Evolutionary conservation across 64 coral and sea anemone genomes (phyloP).

Genomic region (Montipora efflorescens): DNA sequence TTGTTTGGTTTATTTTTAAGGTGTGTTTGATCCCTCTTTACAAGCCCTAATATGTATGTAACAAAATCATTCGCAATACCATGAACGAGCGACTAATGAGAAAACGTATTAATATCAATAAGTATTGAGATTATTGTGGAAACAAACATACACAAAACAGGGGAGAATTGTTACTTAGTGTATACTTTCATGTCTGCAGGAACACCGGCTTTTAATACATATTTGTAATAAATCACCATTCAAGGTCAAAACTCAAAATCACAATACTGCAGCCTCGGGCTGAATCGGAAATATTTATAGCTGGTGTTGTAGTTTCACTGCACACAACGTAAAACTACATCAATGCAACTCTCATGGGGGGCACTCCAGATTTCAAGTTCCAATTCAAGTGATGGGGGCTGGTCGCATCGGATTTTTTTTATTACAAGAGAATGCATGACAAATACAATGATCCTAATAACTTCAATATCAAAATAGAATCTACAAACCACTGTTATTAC

Average conservation of each 20-base stretch:
- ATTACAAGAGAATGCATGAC: too few species aligned
- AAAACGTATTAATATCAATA: constrained; percentile 11
- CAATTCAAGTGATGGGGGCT: too few species aligned
- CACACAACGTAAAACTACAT: neutral
- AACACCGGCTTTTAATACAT: neutral
- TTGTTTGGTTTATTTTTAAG: neutral
- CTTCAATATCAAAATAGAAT: too few species aligned
- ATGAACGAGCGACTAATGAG: constrained; percentile 15
- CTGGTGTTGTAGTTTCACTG: neutral
- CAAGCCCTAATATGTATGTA: neutral
- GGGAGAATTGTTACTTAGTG: neutral
- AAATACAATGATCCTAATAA: too few species aligned
- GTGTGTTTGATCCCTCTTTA: constrained; percentile 2
- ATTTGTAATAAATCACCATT: neutral
- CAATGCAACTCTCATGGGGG: neutral
- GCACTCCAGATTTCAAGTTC: too few species aligned
- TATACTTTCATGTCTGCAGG: neutral
- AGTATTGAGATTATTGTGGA: neutral
- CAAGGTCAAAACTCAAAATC: neutral
- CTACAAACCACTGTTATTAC: too few species aligned
- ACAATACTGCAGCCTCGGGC: neutral
- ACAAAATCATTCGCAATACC: constrained; percentile 12
- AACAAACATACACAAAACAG: neutral
- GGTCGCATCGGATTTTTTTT: too few species aligned
- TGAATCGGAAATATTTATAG: neutral